Evolutionary conservation across 2,113 vertebrate genomes (phyloP), one percentile per base, ranked within the genome.

Genomic region (Trematocara variabile): DNA sequence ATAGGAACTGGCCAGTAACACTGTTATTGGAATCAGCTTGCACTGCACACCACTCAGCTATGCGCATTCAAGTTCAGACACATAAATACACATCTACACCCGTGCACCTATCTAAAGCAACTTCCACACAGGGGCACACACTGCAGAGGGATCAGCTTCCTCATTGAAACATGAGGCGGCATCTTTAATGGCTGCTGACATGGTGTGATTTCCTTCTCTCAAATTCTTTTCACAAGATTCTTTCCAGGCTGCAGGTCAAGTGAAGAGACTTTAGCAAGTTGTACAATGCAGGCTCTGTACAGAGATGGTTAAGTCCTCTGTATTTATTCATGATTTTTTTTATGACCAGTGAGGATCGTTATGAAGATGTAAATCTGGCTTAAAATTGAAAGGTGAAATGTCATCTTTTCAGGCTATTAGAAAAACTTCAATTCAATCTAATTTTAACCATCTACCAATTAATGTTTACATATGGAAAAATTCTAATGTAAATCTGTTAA

Each of bases 121-220:
- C 11, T 12, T 48, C 44, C 22, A 48, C 70, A 75, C 25, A 33
- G 70, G 25, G 80, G 54, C 77, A 30, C 10, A 9, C 5, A 13
- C 88, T 88, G 83, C 90, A 79, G 81, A 70, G 70, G 84, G 93
- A 89, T 94, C 85, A 12, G 37, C 86, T 93, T 94, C 88, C 91
- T 86, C 73, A 1, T 53, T 89, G 90, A 84, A 92, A 89, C 92
- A 80, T 9, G 87, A 93, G 89, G 89, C 44, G 83, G 77, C 80
- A 65, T 93, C 90, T 93, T 90, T 93, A 90, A 91, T 88, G 88
- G 87, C 89, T 93, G 92, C 94, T 94, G 94, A 94, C 86, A 90
- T 86, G 79, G 85, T 93, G 91, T 82, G 81, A 93, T 89, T 90
- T 95, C 93, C 91, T 89, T 60, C 86, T 88, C 87, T 91, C 88